Base-by-base conservation (phyloP, 2,113 vertebrate genomes). In the Micronycteris hirsuta region DNA sequence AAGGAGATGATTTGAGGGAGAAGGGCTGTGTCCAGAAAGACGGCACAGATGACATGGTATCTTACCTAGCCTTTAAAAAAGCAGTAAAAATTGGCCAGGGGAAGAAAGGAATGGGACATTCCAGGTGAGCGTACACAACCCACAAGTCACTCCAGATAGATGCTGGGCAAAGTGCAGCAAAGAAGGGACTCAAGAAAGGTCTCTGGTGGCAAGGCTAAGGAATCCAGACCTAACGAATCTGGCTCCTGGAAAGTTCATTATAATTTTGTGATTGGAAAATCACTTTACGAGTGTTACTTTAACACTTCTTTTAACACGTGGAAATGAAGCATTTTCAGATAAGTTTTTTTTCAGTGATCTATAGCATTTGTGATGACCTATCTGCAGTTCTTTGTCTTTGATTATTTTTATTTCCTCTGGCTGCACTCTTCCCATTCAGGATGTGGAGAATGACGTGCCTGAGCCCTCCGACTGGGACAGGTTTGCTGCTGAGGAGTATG, bases 381-480 rank as follows among this genome's bases (percentile, higher is more conserved):
- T 47, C 22, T 88, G 65, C 15, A 54, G 5, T 83, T 54, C 47
- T 63, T 77, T 36, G 52, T 77, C 73, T 85, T 38, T 91, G 80
- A 82, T 36, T 86, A 73, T 76, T 81, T 91, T 61, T 68, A 9
- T 70, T 89, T 96, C 80, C 58, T 87, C 17, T 86, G 41, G 24
- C 49, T 70, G 2, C 78, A 26, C 38, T 49, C 52, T 92, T 71
- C 94, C 86, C 89, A 71, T 7, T 96, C 93, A 99, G 99, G 99
- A 99, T 96, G 61, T 98, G 91, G 99, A 99, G 61, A 99, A 99
- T 17, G 99, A 99, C 14, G 98, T 99, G 97, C 99, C 99, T 2
- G 99, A 99, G 95, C 99, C 99, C 38, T 99, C 99, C 0, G 99
- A 99, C 97, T 99, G 99, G 99, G 99, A 99, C 98, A 99, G 99